Base-by-base conservation (phyloP, 2,888 invertebrate species). In the Tenthredo livida region DNA sequence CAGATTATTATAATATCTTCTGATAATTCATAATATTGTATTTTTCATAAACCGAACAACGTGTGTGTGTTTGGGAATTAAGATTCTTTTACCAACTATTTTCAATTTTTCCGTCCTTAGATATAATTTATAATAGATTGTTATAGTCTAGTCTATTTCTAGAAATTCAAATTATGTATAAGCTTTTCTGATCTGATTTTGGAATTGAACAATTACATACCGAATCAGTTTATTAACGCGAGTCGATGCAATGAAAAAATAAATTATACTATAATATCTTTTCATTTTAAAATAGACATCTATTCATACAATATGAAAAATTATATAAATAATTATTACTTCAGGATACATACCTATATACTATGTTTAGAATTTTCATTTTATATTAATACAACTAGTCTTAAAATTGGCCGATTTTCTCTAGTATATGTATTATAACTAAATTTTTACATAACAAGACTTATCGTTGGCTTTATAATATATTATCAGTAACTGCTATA, bases 101-200 rank as follows among this genome's bases (percentile, higher is more conserved):
- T 91, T 91, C 90, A 88, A 90, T 92, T 92, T 92, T 90, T 93
- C 93, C 93, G 93, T 93, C 93, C 92, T 91, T 93, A 92, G 92
- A 86, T 91, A 91, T 92, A 93, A 91, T 92, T 93, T 93, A 91
- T 86, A 91, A 92, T 90, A 73, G 90, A 58, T 78, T 78, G 17
- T 78, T 58, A 78, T 33, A 83, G 29, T 83, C 83, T 83, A 83
- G 83, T 83, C 83, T 70, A 33, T 67, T 21, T 50, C 21, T 83
- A 83, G 15, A 43, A 47, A 67, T 61, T 80, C 25, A 17, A 25
- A 83, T n/a, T 65, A 78, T 29, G 29, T 29, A 29, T 77, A 77
- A 29, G 77, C 29, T n/a, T 54, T 77, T 15, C 15, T 47, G 47
- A 47, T 47, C 25, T 75, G 12, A 43, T 47, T 75, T 75, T 25